Evolutionary conservation across 2,797 vertebrate genomes (phyloP), one percentile per base, ranked within the genome.

Genomic region (Hyperoplus immaculatus): DNA sequence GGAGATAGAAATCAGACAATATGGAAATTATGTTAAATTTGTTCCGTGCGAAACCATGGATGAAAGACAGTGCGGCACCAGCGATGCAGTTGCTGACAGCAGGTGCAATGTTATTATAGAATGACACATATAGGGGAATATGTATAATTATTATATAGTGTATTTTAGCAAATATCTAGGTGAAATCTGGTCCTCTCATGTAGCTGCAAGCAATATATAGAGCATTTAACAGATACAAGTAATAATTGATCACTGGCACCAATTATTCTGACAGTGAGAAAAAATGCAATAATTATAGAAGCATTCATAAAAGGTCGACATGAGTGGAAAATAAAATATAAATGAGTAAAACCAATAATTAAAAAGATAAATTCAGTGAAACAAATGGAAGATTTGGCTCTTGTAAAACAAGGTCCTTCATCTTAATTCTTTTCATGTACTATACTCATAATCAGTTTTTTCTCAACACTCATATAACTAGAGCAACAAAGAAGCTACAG

Each of bases 11-110:
- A 91, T 90, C 80, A 83, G 71, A 83, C 64, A 78, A 78, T 81
- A 89, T 89, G 88, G 74, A 92, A 91, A 91, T 90, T 63, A 61
- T 72, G 84, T 83, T 75, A 78, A 79, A 86, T 88, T 79, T 87
- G 84, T 78, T 90, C 77, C 62, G 73, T 76, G 80, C 80, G 79
- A 87, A 83, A 51, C 64, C 66, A 69, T 49, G 84, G 77, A 72
- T 85, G 76, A 77, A 85, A 59, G 57, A 82, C 36, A 71, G 66
- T 57, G 51, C 57, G 21, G 77, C 36, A 63, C 47, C 53, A 65
- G 55, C 9, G 21, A 61, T 42, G 78, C 47, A 57, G 56, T 5
- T 21, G 59, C 58, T 68, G 81, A 63, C 64, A 73, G 71, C 61
- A 72, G 67, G 45, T 66, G 66, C 61, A 56, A 39, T 75, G 72